These are phyloP conservation scores for Pseudorasbora parva DNA, from an alignment of 2,113 vertebrate genomes.

Conservation along the genomic window DNA sequence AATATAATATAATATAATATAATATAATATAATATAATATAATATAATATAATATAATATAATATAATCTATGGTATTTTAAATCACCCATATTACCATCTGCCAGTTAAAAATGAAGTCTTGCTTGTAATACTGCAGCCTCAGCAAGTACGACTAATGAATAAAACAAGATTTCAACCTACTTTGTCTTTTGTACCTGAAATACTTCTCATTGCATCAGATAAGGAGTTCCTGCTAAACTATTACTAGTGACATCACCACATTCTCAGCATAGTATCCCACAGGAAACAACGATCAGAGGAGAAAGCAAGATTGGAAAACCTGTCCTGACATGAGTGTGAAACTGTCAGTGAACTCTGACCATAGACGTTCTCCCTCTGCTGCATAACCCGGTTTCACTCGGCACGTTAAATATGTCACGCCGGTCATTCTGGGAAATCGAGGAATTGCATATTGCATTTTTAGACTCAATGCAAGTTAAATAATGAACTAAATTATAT, in stretches of 20 bases:
- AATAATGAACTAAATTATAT: not conserved
- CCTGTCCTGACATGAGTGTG: conserved; percentile 37
- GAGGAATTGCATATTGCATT: not conserved
- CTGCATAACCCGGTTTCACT: conserved; percentile 12
- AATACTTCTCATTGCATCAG: conserved; percentile 3
- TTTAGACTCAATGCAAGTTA: not conserved
- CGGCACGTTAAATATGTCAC: not conserved
- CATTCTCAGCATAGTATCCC: conserved; percentile 47
- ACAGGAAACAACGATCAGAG: conserved; percentile 39
- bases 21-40: too few relatives aligned
- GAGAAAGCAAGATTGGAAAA: conserved; percentile 29
- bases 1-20: too few relatives aligned
- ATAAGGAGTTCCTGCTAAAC: not conserved
- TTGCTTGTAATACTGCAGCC: not conserved
- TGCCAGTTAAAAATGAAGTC: not conserved
- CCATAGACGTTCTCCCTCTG: not conserved
- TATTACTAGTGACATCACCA: conserved; percentile 37
- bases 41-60: too few relatives aligned
- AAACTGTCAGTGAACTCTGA: conserved; percentile 33
- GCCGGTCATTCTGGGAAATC: not conserved
- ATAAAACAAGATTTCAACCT: not conserved
- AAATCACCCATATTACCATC: not conserved
- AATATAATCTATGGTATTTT: not conserved
- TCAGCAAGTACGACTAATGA: not conserved
- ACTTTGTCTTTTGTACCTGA: not conserved